Conservation (phyloP, 2,113 vertebrate genomes). For the Vulpes vulpes region DNA sequence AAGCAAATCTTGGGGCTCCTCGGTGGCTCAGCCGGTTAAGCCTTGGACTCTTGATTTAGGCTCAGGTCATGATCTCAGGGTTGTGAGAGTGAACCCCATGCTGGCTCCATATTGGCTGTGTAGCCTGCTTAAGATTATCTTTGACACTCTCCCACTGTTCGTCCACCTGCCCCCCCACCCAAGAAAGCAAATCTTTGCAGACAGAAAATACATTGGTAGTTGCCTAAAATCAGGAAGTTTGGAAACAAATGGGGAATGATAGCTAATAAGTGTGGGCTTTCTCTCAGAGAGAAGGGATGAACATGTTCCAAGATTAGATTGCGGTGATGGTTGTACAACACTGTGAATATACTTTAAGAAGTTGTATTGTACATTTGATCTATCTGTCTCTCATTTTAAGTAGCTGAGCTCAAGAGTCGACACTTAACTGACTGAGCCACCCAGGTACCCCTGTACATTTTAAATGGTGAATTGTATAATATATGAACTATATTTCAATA, state of each 20-base stretch:
- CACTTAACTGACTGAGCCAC: not conserved
- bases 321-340: not conserved
- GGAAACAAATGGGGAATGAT: not conserved
- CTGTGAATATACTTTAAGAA: not conserved
- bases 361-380: not conserved
- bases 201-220: not conserved
- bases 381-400: not conserved
- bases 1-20: not conserved
- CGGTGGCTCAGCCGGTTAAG: not conserved
- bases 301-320: constrained; percentile 46
- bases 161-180: too few species aligned
- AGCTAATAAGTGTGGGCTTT: not conserved
- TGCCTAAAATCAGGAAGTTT: not conserved
- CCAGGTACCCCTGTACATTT: not conserved
- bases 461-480: not conserved
- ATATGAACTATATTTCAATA: not conserved
- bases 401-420: not conserved
- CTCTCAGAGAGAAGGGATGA: not conserved
- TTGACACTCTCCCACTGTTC: too few species aligned
- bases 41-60: not conserved
- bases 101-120: not conserved
- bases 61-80: not conserved
- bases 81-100: not conserved
- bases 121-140: not conserved
- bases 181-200: not conserved